Base-by-base conservation (phyloP, 2,888 invertebrate genomes). In the Drosophila cognata region DNA sequence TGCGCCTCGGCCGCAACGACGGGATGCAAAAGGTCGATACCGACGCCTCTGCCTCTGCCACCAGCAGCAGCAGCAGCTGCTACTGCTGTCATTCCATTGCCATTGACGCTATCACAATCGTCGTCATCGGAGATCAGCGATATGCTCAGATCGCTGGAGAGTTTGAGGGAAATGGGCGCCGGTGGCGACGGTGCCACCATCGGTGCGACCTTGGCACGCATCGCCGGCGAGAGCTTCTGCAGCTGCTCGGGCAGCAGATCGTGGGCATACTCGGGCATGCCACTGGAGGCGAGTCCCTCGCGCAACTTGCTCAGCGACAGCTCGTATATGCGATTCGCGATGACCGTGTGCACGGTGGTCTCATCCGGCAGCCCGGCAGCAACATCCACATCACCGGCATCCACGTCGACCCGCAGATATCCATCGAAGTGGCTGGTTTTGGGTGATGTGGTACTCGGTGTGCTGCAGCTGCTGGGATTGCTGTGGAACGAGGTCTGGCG, bases 71-170 rank as follows among this genome's bases (percentile, higher is more conserved):
- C 21, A 13, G 21, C 8, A 25, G 46, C 38, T 18, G 18, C 4
- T 38, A 18, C 13, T 21, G 46, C 46, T 25, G 46, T 46, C 46
- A 46, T 46, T 46, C 46, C 46, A 46, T 46, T 46, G 46, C 46
- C 46, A 31, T 68, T 74, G 50, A 71, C 82, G 56, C 67, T 73
- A 46, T 92, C 92, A 35, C 87, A 85, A 33, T 85, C 89, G 58
- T 92, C 92, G 61, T 92, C 92, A 71, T 92, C 92, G 80, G 92
- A 92, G 87, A 92, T 92, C 84, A 92, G 79, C 71, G 92, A 92
- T 89, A 92, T 92, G 81, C 92, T 92, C 66, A 92, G 84, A 76
- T 92, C 92, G 68, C 86, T 91, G 8, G 92, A 89, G 7, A 91
- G 77, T 58, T 93, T 92, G 4, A 90, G 76, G 10, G 92, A 92